These are phyloP conservation scores for Lithodes maja DNA, from an alignment of 2,888 invertebrate genomes.

Conservation along the genomic window DNA sequence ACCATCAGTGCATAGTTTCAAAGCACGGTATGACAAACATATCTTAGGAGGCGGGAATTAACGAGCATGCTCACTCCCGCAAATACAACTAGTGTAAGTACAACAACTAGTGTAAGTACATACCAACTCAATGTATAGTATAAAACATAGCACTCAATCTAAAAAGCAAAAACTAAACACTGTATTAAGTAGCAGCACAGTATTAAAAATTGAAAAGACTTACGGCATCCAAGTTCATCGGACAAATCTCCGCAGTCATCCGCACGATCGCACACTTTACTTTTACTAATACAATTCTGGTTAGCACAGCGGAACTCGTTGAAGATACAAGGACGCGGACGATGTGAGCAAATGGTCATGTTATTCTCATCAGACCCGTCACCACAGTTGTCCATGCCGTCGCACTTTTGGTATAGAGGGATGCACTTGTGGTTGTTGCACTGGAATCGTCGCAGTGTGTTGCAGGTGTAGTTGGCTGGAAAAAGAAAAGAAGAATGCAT, in stretches of 20 bases:
- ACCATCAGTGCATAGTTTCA: too few relatives aligned
- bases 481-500: background rate
- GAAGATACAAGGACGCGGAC: conserved; percentile 78
- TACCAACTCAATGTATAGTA: too few relatives aligned
- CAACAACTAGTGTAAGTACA: too few relatives aligned
- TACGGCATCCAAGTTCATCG: conserved; percentile 92
- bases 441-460: conserved; percentile 88
- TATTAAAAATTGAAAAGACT: conserved; percentile 73
- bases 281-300: conserved; percentile 86
- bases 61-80: too few relatives aligned
- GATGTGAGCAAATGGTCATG: conserved; percentile 89
- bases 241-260: conserved; percentile 94
- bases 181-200: too few relatives aligned
- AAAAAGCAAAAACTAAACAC: too few relatives aligned
- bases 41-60: too few relatives aligned
- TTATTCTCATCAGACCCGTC: conserved; percentile 97
- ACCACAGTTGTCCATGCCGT: conserved; percentile 93
- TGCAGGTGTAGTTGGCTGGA: conserved; percentile 87
- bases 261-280: conserved; percentile 89
- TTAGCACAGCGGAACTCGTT: conserved; percentile 92
- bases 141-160: too few relatives aligned
- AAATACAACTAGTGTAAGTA: too few relatives aligned
- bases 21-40: too few relatives aligned
- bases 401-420: conserved; percentile 81
- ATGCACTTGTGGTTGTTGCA: conserved; percentile 93